Evolutionary conservation across 2,888 invertebrate genomes (phyloP).

Genomic region (Elmis aenea): DNA sequence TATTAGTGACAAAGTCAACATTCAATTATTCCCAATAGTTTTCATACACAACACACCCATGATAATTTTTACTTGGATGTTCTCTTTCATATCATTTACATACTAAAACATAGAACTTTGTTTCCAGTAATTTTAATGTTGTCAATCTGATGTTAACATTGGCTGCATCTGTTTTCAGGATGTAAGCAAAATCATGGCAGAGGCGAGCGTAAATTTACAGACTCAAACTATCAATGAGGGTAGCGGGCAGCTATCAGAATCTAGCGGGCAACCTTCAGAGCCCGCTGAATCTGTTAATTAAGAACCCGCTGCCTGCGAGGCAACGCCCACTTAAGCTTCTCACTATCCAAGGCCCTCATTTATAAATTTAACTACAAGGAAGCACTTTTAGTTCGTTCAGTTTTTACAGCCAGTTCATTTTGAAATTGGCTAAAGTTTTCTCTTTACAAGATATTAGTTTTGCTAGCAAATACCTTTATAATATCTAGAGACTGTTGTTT

Average conservation of each 20-base stretch:
- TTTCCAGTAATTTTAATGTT: not conserved
- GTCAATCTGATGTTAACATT: conserved; percentile 19
- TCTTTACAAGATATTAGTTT: too few species aligned
- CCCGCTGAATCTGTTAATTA: too few species aligned
- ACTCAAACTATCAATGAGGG: conserved; percentile 34
- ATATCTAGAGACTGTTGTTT: too few species aligned
- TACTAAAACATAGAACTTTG: too few species aligned
- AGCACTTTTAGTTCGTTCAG: conserved; percentile 28
- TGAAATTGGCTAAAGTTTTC: conserved; percentile 20
- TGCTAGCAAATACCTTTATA: too few species aligned
- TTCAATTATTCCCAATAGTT: too few species aligned
- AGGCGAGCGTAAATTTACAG: conserved; percentile 40
- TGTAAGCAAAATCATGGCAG: conserved; percentile 49
- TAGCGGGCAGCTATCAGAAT: too few species aligned
- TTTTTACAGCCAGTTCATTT: conserved; percentile 26
- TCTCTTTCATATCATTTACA: too few species aligned
- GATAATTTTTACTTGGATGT: too few species aligned
- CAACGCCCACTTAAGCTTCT: conserved; percentile 23
- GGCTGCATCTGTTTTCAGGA: conserved; percentile 49
- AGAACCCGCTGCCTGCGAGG: conserved; percentile 33
- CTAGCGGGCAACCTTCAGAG: conserved; percentile 28
- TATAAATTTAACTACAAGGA: conserved; percentile 18
- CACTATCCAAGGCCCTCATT: conserved; percentile 15
- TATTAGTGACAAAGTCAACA: too few species aligned
- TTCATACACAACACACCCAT: too few species aligned